Percentiles rank a stretch among this genome's conserved stretches.
Conservation (phyloP, 2,113 vertebrate species). For the Hippotragus niger region DNA sequence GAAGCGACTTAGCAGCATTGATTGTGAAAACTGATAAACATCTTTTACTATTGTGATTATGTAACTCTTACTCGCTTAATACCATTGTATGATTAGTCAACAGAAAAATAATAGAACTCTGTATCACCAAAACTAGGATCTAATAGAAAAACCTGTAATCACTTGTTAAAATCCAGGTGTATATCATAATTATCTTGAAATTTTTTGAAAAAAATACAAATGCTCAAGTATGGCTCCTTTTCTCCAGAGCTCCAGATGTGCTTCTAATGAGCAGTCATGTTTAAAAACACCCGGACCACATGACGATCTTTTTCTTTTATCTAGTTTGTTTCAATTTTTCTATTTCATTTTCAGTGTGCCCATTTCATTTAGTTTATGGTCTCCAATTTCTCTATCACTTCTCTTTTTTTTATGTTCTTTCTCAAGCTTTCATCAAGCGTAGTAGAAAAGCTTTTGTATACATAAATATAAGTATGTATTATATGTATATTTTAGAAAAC, state of each 20-base stretch:
- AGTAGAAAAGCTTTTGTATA: background rate
- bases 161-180: background rate
- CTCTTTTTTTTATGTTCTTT: background rate
- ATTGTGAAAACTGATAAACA: background rate
- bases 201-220: background rate
- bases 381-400: background rate
- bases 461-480: background rate
- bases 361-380: background rate
- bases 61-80: background rate
- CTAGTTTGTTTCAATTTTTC: background rate
- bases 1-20: too few species aligned
- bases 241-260: background rate
- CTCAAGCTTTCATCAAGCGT: background rate
- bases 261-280: background rate
- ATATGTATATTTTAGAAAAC: background rate
- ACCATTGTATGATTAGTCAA: background rate
- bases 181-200: background rate
- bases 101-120: background rate
- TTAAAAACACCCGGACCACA: background rate
- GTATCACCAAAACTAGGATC: background rate
- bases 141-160: background rate
- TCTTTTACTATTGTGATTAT: background rate
- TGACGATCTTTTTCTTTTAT: background rate
- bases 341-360: background rate
- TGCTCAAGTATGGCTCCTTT: background rate